Evolutionary conservation across 2,797 vertebrate genomes (phyloP).

Genomic region (Mormyrops attenuatus): DNA sequence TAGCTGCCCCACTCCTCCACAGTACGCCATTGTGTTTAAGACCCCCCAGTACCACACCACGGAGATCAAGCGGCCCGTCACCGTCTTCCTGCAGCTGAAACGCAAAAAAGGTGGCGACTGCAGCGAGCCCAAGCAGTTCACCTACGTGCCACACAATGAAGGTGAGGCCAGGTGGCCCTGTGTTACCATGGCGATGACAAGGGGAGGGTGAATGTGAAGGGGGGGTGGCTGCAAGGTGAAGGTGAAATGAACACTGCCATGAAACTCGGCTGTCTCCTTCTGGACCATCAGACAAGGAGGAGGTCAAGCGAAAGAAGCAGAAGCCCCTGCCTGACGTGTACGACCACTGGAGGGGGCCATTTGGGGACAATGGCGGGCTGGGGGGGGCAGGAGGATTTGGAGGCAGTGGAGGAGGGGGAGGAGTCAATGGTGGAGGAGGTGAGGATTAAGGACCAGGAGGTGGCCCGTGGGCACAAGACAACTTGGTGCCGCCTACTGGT

Average conservation of each 20-base stretch:
- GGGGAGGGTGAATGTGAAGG: not conserved
- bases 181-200: not conserved
- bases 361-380: slow-evolving; percentile 65
- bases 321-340: slow-evolving; percentile 84
- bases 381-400: slow-evolving; percentile 51
- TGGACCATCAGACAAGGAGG: slow-evolving; percentile 79
- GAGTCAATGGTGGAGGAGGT: slow-evolving; percentile 35
- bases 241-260: not conserved
- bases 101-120: slow-evolving; percentile 87
- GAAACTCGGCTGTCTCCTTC: not conserved
- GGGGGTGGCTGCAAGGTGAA: not conserved
- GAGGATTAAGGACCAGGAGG: slow-evolving; percentile 13
- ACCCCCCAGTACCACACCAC: slow-evolving; percentile 83
- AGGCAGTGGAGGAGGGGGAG: slow-evolving; percentile 45
- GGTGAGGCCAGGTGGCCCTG: slow-evolving; percentile 55
- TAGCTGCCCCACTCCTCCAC: not conserved
- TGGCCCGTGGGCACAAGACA: not conserved
- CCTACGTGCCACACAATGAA: slow-evolving; percentile 84
- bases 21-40: slow-evolving; percentile 97
- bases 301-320: slow-evolving; percentile 85
- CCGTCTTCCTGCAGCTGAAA: slow-evolving; percentile 90
- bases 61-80: slow-evolving; percentile 82
- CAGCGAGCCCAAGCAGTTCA: slow-evolving; percentile 95
- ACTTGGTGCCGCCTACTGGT: not conserved
- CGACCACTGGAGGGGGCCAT: slow-evolving; percentile 73